A percentile compares a stretch with the other conserved stretches of the same genome.
Evolutionary conservation across 2,113 vertebrate species (phyloP).

Genomic region (Mionectes macconnelli): DNA sequence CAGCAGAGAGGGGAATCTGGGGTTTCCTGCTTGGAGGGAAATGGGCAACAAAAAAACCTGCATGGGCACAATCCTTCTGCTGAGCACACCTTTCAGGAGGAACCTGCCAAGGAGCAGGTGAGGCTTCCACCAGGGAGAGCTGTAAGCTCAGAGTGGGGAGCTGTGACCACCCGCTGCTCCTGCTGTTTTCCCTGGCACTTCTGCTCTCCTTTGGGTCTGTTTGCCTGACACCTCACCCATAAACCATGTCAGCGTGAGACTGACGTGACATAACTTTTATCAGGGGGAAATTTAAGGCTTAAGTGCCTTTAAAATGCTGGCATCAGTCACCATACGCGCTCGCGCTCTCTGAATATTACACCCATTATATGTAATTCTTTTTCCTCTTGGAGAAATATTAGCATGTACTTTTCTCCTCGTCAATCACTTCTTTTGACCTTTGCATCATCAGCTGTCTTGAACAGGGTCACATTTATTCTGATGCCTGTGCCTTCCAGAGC

Average conservation of each 20-base stretch:
- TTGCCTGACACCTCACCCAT: conserved; percentile 15
- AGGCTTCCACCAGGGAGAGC: background rate
- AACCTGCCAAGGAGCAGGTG: background rate
- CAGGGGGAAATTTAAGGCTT: conserved; percentile 59
- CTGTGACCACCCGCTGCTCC: background rate
- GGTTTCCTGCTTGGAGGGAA: fast-evolving
- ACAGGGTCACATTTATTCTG: background rate
- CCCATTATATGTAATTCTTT: conserved; percentile 54
- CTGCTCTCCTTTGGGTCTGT: background rate
- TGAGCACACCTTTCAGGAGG: background rate
- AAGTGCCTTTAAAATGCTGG: conserved; percentile 66
- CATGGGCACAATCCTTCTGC: fast-evolving
- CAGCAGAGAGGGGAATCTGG: background rate
- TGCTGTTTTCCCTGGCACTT: background rate
- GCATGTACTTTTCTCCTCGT: conserved; percentile 33
- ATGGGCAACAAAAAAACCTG: fast-evolving
- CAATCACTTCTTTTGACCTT: conserved; percentile 30
- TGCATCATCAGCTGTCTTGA: background rate
- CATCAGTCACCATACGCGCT: background rate
- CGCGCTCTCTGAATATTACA: conserved; percentile 37
- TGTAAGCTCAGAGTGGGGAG: background rate
- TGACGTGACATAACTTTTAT: conserved; percentile 47
- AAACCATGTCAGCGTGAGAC: background rate
- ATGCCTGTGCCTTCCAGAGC: background rate
- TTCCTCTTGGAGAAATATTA: conserved; percentile 49